Evolutionary conservation across 2,888 invertebrate species (phyloP).

Genomic region (Nomada fabriciana): DNA sequence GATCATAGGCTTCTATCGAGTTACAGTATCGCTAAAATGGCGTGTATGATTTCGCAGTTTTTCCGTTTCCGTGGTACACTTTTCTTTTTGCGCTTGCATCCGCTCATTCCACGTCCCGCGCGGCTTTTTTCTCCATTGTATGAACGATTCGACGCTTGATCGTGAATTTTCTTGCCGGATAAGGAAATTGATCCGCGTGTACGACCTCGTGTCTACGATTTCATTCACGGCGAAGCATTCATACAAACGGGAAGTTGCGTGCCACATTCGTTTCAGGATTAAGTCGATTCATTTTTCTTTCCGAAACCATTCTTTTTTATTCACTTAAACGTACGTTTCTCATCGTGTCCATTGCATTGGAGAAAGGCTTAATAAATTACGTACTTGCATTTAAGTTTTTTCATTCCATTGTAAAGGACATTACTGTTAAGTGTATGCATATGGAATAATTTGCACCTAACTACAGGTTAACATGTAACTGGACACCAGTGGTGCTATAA

Average conservation of each 20-base stretch:
- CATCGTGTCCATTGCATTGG: background rate
- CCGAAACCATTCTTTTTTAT: background rate
- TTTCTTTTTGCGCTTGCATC: slow-evolving; percentile 15
- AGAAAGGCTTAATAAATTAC: too few species aligned
- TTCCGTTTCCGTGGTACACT: slow-evolving; percentile 1
- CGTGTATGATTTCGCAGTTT: slow-evolving; percentile 24
- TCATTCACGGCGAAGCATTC: slow-evolving; percentile 21
- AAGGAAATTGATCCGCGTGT: slow-evolving; percentile 37
- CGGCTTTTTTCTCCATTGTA: slow-evolving; percentile 40
- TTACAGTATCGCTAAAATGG: slow-evolving; percentile 16
- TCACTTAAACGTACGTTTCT: background rate
- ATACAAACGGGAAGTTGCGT: background rate
- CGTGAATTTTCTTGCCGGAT: slow-evolving; percentile 54
- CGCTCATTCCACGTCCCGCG: slow-evolving; percentile 32
- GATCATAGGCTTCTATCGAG: slow-evolving; percentile 8
- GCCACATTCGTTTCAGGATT: background rate
- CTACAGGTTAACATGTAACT: too few species aligned
- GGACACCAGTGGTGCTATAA: too few species aligned
- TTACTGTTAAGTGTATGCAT: too few species aligned
- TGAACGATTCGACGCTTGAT: slow-evolving; percentile 61
- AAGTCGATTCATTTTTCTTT: background rate
- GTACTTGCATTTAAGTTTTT: too few species aligned
- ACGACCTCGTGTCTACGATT: slow-evolving; percentile 3
- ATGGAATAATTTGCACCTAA: too few species aligned
- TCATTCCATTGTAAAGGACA: too few species aligned